Evolutionary conservation across 2,888 invertebrate species (phyloP), one percentile per base, ranked within the genome.

Genomic region (Diogma glabrata): DNA sequence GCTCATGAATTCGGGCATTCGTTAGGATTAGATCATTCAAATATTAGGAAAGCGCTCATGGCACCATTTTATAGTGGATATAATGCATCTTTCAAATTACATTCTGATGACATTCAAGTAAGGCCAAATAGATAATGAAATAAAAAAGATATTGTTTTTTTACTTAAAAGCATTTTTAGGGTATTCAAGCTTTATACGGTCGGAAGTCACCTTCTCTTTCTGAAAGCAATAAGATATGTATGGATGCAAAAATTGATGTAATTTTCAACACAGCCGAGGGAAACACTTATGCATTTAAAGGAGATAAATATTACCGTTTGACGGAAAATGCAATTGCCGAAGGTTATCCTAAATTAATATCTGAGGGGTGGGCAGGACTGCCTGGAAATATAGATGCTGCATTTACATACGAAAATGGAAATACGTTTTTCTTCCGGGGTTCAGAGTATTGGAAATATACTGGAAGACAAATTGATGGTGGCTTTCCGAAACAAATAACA

Each of bases 1-100:
- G 93, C 94, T 12, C 97, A 97, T 69, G 96, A 97, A 72, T 93
- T 97, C 60, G 96, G 96, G 1, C 97, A 99, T 69, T 93, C 95
- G 0, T 72, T 99, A 43, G 97, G 97, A 16, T 73, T 99, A 38
- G 93, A 92, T 36, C 97, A 97, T 71, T 93, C 94, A 7, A 91
- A 94, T 64, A 84, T 90, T 1, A 78, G 84, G 55, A 78, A 83
- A 2, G 93, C 97, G 0, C 74, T 97, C 19, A 97, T 97, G 97
- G 95, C 95, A 4, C 96, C 97, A 4, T 96, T 95, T 73, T 97
- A 97, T 70, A 77, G 92, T 60, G 92, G 92, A 7, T 96, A 86
- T 67, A 84, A 90, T 61, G 85, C 89, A 0, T 74, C 79, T 50
- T 93, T 96, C 69, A 80, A 79, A 59, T 76, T 99, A 10, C 86